phyloP scores from a whole-genome alignment of 2,797 vertebrate genomes.

The Oophaga sylvatica region DNA sequence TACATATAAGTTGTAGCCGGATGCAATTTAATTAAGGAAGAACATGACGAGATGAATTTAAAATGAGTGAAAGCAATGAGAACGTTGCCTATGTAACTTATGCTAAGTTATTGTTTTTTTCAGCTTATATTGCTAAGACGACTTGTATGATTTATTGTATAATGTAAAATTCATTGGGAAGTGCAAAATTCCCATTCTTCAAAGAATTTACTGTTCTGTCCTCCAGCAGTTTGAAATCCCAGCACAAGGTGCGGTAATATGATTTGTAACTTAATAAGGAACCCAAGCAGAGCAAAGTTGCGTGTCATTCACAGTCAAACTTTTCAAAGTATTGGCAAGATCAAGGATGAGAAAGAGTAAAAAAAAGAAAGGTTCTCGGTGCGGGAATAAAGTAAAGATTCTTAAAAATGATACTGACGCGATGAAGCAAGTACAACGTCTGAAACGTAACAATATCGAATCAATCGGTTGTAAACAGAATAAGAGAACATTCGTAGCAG shows the following conservation, averaged over 20 bases:
- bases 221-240: conserved; percentile 49
- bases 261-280: conserved; percentile 53
- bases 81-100: conserved; percentile 16
- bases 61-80: not conserved
- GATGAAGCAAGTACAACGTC: not conserved
- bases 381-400: not conserved
- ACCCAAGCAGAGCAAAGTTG: conserved; percentile 18
- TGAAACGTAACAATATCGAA: conserved; percentile 11
- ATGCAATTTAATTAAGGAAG: not conserved
- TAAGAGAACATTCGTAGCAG: not conserved
- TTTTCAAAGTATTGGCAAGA: conserved; percentile 37
- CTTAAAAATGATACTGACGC: not conserved
- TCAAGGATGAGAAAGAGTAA: conserved; percentile 12
- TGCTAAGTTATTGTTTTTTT: conserved; percentile 43
- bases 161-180: conserved; percentile 54
- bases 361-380: not conserved
- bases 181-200: conserved; percentile 40
- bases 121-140: conserved; percentile 8
- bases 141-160: conserved; percentile 40
- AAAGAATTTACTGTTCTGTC: conserved; percentile 53
- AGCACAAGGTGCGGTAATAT: conserved; percentile 40
- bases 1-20: conserved; percentile 15
- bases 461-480: conserved; percentile 4
- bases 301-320: conserved; percentile 20
- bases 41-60: not conserved